Conservation (phyloP, 1,140 invertebrate genomes). For the Linepithema humile region DNA sequence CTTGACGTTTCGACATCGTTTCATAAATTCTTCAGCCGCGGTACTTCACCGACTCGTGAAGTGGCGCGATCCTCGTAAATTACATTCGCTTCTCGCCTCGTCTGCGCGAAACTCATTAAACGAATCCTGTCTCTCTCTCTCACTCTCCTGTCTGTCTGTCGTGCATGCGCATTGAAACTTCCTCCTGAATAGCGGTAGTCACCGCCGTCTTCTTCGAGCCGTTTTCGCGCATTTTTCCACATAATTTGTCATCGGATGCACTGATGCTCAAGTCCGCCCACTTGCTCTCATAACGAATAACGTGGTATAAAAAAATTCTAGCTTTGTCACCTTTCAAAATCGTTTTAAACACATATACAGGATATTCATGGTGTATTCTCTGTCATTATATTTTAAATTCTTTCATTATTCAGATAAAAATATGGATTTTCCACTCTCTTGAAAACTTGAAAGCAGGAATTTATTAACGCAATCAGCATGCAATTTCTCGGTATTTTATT, state of each 20-base stretch:
- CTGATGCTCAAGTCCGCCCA: slow-evolving; percentile 24
- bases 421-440: neutral
- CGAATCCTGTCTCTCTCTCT: slow-evolving; percentile 13
- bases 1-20: slow-evolving; percentile 44
- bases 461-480: too few species aligned
- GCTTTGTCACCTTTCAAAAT: slow-evolving; percentile 14
- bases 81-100: slow-evolving; percentile 51
- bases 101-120: slow-evolving; percentile 65
- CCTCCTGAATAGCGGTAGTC: slow-evolving; percentile 26
- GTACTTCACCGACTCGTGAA: slow-evolving; percentile 41
- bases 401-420: neutral
- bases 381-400: neutral
- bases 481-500: neutral
- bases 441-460: too few species aligned
- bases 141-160: neutral
- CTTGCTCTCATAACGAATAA: slow-evolving; percentile 34
- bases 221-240: slow-evolving; percentile 66
- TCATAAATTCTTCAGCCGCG: slow-evolving; percentile 37
- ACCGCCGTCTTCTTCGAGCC: slow-evolving; percentile 51
- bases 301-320: slow-evolving; percentile 29
- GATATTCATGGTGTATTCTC: too few species aligned
- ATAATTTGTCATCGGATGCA: slow-evolving; percentile 67
- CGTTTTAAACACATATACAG: neutral
- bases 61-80: slow-evolving; percentile 57
- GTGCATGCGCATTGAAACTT: slow-evolving; percentile 65